Conservation (phyloP, 2,113 vertebrate species). For the Thinocorus orbignyianus region DNA sequence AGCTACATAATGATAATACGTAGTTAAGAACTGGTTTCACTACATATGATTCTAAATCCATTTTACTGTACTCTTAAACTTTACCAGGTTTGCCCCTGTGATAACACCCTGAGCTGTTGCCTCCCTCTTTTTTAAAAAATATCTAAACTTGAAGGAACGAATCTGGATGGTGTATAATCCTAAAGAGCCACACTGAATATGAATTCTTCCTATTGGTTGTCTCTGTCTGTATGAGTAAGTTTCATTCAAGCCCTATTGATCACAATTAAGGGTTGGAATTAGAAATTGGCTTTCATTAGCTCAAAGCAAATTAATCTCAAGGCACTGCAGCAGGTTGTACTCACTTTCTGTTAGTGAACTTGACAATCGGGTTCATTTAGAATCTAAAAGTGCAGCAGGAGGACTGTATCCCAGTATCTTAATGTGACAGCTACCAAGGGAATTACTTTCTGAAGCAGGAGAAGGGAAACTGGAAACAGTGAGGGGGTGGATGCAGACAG, state of each 20-base stretch:
- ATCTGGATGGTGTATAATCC: background rate
- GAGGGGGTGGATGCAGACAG: constrained; percentile 63
- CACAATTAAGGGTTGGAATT: constrained; percentile 24
- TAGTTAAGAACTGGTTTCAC: background rate
- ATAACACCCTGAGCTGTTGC: background rate
- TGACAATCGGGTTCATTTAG: background rate
- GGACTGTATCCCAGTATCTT: constrained; percentile 18
- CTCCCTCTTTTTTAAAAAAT: background rate
- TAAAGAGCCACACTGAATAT: background rate
- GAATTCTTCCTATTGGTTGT: background rate
- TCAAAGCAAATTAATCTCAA: background rate
- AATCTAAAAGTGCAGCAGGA: constrained; percentile 7
- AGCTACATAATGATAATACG: background rate
- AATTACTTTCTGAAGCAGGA: constrained; percentile 52
- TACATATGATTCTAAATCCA: background rate
- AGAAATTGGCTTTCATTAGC: constrained; percentile 36
- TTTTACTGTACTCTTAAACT: background rate
- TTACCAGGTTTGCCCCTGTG: background rate
- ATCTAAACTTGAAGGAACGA: background rate
- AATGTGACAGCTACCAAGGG: constrained; percentile 47
- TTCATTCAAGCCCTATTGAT: constrained; percentile 21
- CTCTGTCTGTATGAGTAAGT: background rate
- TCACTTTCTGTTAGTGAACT: background rate
- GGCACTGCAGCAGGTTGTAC: background rate
- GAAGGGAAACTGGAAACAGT: constrained; percentile 50